Percentiles rank a stretch among this genome's conserved stretches.
phyloP scores from a whole-genome alignment of 2,888 invertebrate genomes.

The Aleiodes leptofemur region DNA sequence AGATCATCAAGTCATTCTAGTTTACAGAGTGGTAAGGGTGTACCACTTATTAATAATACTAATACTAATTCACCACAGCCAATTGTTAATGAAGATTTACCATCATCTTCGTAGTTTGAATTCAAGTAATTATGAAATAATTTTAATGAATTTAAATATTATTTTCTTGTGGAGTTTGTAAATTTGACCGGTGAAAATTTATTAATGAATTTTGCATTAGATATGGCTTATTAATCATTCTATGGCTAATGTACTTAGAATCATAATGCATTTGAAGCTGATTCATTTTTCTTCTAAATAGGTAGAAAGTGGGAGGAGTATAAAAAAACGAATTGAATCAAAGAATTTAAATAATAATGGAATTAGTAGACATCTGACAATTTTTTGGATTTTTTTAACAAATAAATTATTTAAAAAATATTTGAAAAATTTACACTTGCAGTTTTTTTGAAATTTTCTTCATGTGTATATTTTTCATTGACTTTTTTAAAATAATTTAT shows the following conservation, averaged over 20 bases:
- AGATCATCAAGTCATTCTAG: conserved; percentile 80
- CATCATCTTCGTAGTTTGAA: conserved; percentile 53
- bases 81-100: conserved; percentile 65
- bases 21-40: conserved; percentile 70
- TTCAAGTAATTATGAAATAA: background rate
- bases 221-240: conserved; percentile 7
- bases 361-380: no score
- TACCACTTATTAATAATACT: conserved; percentile 59
- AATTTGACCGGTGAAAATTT: background rate
- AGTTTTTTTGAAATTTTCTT: no score
- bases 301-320: no score
- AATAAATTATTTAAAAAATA: no score
- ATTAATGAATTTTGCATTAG: background rate
- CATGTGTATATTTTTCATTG: no score
- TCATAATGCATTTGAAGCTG: conserved; percentile 4
- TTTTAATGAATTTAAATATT: background rate
- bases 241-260: conserved; percentile 25
- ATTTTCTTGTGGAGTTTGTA: background rate
- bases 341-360: background rate
- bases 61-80: conserved; percentile 56
- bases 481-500: no score
- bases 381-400: no score
- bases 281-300: conserved; percentile 1
- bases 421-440: no score
- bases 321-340: background rate